phyloP scores from a whole-genome alignment of 37 sponge, comb jelly and placozoan genomes.

The Hormiphora californensis region DNA sequence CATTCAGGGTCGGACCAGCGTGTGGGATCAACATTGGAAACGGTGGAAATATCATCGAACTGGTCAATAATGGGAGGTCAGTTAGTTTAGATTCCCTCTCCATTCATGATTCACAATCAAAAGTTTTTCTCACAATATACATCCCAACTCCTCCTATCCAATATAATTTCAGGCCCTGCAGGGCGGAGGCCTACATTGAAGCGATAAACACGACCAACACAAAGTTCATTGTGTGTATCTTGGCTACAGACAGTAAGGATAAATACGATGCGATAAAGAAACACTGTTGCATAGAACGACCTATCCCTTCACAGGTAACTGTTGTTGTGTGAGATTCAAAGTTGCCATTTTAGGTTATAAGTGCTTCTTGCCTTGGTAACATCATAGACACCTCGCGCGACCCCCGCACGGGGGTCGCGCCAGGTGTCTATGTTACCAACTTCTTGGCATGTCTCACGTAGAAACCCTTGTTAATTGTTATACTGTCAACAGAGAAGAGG shows the following conservation, averaged over 20 bases:
- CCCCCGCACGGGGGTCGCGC: too few relatives aligned
- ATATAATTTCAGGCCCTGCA: not conserved
- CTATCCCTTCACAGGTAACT: conserved; percentile 42
- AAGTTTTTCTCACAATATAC: too few relatives aligned
- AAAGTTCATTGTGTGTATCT: conserved; percentile 10
- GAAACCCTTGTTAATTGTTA: too few relatives aligned
- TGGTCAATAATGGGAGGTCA: conserved; percentile 10
- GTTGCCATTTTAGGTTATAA: too few relatives aligned
- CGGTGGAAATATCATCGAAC: not conserved
- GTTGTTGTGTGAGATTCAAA: too few relatives aligned
- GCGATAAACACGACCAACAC: conserved; percentile 29
- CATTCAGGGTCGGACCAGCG: not conserved
- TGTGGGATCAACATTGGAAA: conserved; percentile 8
- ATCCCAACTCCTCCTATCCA: not conserved
- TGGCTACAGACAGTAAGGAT: conserved; percentile 54
- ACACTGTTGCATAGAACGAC: conserved; percentile 55
- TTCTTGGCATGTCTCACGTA: too few relatives aligned
- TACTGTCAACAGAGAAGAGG: too few relatives aligned
- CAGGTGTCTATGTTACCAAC: too few relatives aligned
- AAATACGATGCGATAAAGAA: conserved; percentile 59
- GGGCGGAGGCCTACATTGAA: conserved; percentile 47
- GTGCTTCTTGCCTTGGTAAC: too few relatives aligned
- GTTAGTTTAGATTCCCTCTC: not conserved
- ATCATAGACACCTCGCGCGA: too few relatives aligned
- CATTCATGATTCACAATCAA: not conserved